A percentile compares a stretch with the other conserved stretches of the same genome.
These are phyloP conservation scores for Gibbula magus DNA, from an alignment of 2,888 invertebrate species.

Conservation along the genomic window DNA sequence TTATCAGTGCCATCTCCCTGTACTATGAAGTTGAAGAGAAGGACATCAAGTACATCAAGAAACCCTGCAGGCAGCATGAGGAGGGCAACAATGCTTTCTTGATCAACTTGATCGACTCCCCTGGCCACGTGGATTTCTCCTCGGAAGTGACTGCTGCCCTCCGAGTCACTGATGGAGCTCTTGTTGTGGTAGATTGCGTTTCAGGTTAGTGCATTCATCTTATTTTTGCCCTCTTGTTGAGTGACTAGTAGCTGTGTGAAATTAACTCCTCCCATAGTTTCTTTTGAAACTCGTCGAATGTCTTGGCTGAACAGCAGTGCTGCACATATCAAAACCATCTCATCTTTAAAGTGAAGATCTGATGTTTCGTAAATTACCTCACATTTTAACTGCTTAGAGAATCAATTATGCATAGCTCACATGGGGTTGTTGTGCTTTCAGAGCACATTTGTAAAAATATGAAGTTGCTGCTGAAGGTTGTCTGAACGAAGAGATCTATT, in stretches of 20 bases:
- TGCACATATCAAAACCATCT: too few relatives aligned
- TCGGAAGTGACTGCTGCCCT: slow-evolving; percentile 99
- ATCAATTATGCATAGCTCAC: too few relatives aligned
- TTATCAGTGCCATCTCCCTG: slow-evolving; percentile 96
- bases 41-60: slow-evolving; percentile 94
- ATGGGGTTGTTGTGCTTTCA: too few relatives aligned
- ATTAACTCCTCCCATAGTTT: too few relatives aligned
- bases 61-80: slow-evolving; percentile 79
- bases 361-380: too few relatives aligned
- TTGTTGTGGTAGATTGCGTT: slow-evolving; percentile 99
- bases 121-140: slow-evolving; percentile 99
- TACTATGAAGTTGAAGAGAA: slow-evolving; percentile 97
- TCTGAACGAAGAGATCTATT: too few relatives aligned
- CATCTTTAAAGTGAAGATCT: too few relatives aligned
- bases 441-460: too few relatives aligned
- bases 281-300: too few relatives aligned
- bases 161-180: slow-evolving; percentile 99
- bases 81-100: slow-evolving; percentile 88
- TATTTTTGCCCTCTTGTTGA: background rate
- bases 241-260: background rate
- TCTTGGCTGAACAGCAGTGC: too few relatives aligned
- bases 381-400: too few relatives aligned
- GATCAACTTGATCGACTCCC: slow-evolving; percentile 99
- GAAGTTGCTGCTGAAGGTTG: too few relatives aligned
- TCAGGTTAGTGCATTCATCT: slow-evolving; percentile 83